A percentile compares a stretch with the other conserved stretches of the same genome.
phyloP scores from a whole-genome alignment of 2,888 invertebrate species.

The Diaphora mendica region DNA sequence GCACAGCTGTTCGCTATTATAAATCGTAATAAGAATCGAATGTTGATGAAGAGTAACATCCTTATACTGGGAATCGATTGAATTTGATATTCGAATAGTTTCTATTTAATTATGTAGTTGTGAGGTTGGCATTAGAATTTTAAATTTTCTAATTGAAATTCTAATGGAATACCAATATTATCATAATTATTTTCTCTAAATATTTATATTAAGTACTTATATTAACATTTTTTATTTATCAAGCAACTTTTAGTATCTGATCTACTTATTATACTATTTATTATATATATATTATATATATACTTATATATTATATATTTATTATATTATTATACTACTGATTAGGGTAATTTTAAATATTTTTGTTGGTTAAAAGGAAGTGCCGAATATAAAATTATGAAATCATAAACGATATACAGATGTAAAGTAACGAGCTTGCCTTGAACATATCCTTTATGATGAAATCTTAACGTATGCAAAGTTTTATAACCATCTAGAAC shows the following conservation, averaged over 20 bases:
- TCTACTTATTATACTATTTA: too few relatives aligned
- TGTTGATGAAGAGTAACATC: conserved; percentile 30
- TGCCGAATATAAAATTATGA: conserved; percentile 4
- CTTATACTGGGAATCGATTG: conserved; percentile 21
- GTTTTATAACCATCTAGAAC: neutral
- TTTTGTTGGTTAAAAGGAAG: neutral
- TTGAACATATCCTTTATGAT: conserved; percentile 4
- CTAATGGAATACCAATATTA: neutral
- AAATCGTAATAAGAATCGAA: conserved; percentile 52
- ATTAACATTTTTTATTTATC: neutral
- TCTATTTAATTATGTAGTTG: neutral
- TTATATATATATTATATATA: too few relatives aligned
- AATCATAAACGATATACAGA: conserved; percentile 8
- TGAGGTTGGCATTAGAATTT: neutral
- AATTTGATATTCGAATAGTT: conserved; percentile 14
- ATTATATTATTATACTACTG: too few relatives aligned
- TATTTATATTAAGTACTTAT: neutral
- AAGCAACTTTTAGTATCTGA: neutral
- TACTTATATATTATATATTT: too few relatives aligned
- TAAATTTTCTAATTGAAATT: neutral
- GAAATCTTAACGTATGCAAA: neutral
- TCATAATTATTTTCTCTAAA: neutral
- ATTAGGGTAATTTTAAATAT: too few relatives aligned
- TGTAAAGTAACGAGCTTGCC: conserved; percentile 1
- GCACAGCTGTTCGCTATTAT: conserved; percentile 66